These are phyloP conservation scores for Aelia acuminata DNA, from an alignment of 2,888 invertebrate species.

Conservation along the genomic window DNA sequence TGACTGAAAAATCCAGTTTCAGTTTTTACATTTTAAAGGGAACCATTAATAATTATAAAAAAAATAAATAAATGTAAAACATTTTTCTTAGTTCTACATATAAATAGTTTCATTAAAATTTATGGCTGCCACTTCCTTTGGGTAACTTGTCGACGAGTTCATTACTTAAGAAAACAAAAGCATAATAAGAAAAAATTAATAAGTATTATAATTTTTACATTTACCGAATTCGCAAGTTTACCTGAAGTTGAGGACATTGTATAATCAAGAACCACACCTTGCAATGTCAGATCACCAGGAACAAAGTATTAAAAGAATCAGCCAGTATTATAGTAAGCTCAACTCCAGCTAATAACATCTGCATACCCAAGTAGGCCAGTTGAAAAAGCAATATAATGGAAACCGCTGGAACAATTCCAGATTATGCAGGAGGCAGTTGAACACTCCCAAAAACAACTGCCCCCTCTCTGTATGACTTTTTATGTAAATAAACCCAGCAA, in stretches of 20 bases:
- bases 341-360: constrained; percentile 27
- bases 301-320: constrained; percentile 38
- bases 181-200: background rate
- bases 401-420: constrained; percentile 45
- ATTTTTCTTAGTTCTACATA: background rate
- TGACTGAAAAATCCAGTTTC: no score
- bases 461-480: background rate
- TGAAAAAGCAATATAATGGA: constrained; percentile 35
- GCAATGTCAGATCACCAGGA: constrained; percentile 20
- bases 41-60: no score
- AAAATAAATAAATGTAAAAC: background rate
- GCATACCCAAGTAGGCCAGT: constrained; percentile 31
- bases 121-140: background rate
- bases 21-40: no score
- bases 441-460: background rate
- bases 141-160: background rate
- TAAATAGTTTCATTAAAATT: background rate
- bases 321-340: constrained; percentile 27
- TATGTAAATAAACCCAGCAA: constrained; percentile 11
- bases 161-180: background rate
- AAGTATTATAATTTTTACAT: background rate
- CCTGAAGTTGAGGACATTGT: constrained; percentile 20
- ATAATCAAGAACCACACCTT: constrained; percentile 30
- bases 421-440: constrained; percentile 36
- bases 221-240: constrained; percentile 1